A percentile compares a stretch with the other conserved stretches of the same genome.
phyloP scores from a whole-genome alignment of 2,888 invertebrate genomes.

The Aplocera efformata region DNA sequence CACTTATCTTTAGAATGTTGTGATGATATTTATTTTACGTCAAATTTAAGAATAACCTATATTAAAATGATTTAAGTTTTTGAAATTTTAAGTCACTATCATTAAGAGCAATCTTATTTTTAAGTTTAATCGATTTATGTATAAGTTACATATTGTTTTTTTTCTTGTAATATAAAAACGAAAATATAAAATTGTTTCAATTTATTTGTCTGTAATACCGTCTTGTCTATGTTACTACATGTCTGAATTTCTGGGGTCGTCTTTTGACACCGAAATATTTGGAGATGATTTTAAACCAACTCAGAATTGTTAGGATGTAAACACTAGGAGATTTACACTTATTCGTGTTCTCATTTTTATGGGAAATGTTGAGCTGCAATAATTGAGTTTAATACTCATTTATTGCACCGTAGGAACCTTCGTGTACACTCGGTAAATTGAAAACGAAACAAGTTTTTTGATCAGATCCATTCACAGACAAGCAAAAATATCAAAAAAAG shows the following conservation, averaged over 20 bases:
- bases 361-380: too few species aligned
- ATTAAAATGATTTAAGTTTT: conserved; percentile 34
- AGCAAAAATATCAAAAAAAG: too few species aligned
- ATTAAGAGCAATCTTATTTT: conserved; percentile 24
- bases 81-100: conserved; percentile 30
- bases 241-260: neutral
- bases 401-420: too few species aligned
- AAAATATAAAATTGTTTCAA: conserved; percentile 18
- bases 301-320: too few species aligned
- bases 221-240: conserved; percentile 3
- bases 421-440: too few species aligned
- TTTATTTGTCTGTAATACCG: conserved; percentile 5
- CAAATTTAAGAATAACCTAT: conserved; percentile 27
- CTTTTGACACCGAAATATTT: too few species aligned
- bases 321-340: too few species aligned
- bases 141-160: conserved; percentile 25
- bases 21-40: conserved; percentile 41
- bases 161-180: conserved; percentile 23
- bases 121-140: conserved; percentile 26
- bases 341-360: too few species aligned
- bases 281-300: too few species aligned
- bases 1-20: conserved; percentile 30
- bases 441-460: too few species aligned
- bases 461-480: too few species aligned
- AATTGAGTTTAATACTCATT: too few species aligned